Evolutionary conservation across 2,797 vertebrate species (phyloP), one percentile per base, ranked within the genome.

Genomic region (Toxotes lorentzi): DNA sequence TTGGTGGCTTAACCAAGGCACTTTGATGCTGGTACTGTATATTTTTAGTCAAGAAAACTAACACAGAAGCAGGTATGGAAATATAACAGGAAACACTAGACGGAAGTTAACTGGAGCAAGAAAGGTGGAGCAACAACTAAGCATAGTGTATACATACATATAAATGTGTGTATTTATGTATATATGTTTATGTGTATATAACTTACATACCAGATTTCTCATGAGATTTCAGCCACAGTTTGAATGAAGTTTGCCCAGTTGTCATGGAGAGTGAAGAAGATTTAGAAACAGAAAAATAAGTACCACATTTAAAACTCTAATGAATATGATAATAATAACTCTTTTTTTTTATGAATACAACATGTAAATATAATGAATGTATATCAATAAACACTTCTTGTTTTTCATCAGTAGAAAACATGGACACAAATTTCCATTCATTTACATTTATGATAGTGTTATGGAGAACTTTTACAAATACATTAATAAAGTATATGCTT

Each of bases 31-130:
- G 3, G 43, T 0, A 21, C 54, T 79, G 23, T 27, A 23, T 70
- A 62, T 75, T 81, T 84, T 76, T 76, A 73, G 54, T 66, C 2
- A n/a, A 34, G 38, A 63, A 76, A 84, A 41, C 10, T n/a, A 48
- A 68, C 21, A 59, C 4, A 48, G 27, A 57, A 32, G 21, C 27
- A 59, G 7, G n/a, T 30, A 70, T 32, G 30, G 19, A 54, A 60
- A 60, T 34, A 73, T 51, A 54, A 65, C 11, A 68, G n/a, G 27
- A 51, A 69, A 27, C 45, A 17, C 50, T 34, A 27, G 0, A 30
- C 41, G n/a, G 7, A 61, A 9, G 35, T 16, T 66, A 73, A 66
- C 2, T 60, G 16, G 53, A 40, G 38, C 38, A 11, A 64, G 64
- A 23, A 61, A 62, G 13, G 3, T 41, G 10, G 40, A 41, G 40